phyloP scores from a whole-genome alignment of 2,113 vertebrate species.

The Acrocephalus kingi region DNA sequence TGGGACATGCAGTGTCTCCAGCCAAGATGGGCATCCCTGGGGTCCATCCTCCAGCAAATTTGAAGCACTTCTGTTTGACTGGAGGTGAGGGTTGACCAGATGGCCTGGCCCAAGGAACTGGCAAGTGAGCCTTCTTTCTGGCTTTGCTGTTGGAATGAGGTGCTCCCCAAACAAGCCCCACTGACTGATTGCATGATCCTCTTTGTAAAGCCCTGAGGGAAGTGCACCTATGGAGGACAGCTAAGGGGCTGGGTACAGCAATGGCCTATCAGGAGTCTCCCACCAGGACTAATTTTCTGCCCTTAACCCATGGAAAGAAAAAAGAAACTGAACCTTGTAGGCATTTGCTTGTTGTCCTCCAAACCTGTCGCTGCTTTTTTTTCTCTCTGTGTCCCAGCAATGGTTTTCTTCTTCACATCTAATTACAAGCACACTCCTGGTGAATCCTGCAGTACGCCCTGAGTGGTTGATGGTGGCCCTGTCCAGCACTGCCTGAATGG shows the following conservation, averaged over 20 bases:
- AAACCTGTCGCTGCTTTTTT: not conserved
- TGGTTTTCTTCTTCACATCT: not conserved
- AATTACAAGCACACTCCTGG: not conserved
- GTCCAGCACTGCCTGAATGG: not conserved
- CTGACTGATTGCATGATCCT: not conserved
- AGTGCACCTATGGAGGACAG: not conserved
- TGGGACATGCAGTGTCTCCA: not conserved
- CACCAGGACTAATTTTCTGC: not conserved
- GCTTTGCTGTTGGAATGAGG: not conserved
- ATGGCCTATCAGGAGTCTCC: not conserved
- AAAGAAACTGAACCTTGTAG: not conserved
- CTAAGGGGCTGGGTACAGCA: not conserved
- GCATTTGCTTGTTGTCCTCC: not conserved
- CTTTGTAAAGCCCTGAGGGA: not conserved
- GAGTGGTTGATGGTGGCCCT: fast-evolving
- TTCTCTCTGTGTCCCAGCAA: not conserved
- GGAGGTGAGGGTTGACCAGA: not conserved
- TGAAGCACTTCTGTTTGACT: not conserved
- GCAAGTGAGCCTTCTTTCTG: not conserved
- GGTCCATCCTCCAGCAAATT: not conserved
- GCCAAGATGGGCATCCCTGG: not conserved
- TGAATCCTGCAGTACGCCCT: fast-evolving
- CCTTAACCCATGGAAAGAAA: not conserved
- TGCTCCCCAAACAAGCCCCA: not conserved
- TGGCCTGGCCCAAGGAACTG: not conserved